Base-by-base conservation (phyloP, 1,140 invertebrate species). In the Papilio helenus region DNA sequence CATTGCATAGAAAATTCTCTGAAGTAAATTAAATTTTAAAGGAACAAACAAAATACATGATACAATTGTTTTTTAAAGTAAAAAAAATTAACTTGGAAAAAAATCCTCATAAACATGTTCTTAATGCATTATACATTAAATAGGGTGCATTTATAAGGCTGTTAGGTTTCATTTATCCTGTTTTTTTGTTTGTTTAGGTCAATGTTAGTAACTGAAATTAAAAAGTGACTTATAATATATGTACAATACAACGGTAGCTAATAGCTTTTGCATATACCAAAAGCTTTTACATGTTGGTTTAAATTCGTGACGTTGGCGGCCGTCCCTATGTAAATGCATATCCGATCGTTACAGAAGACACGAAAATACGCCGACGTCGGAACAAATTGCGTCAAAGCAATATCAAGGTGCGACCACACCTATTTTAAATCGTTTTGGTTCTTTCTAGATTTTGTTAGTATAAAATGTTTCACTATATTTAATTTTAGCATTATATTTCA, bases 281-380 rank as follows among this genome's bases (percentile, higher is more conserved):
- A 26, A 73, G 42, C 72, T 73, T 73, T 73, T 18, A 14, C 72
- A 46, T 73, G 49, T 44, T 14, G 7, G 72, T 42, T 46, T 18
- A 46, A 73, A 42, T 73, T 73, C n/a, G 39, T 73, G n/a, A 46
- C 34, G n/a, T 73, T 46, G 72, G 16, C 12, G 1, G 12, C 34
- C 39, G 20, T 4, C 42, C 72, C 39, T 49, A 73, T 42, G 39
- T 46, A 73, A 49, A 73, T 73, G 72, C 72, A 73, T 46, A 44
- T 73, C 72, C 42, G 72, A 23, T 73, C 42, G 42, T 44, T 44
- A 61, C 20, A 61, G 29, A 72, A 46, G n/a, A 23, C 72, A 73
- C 42, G 39, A 46, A 73, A 73, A 73, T 73, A 73, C 16, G 20
- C 20, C 55, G 55, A 61, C 58, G 23, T 61, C 58, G 20, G 9